Base-by-base conservation (phyloP, 2,888 invertebrate species). In the Trichopria drosophilae region DNA sequence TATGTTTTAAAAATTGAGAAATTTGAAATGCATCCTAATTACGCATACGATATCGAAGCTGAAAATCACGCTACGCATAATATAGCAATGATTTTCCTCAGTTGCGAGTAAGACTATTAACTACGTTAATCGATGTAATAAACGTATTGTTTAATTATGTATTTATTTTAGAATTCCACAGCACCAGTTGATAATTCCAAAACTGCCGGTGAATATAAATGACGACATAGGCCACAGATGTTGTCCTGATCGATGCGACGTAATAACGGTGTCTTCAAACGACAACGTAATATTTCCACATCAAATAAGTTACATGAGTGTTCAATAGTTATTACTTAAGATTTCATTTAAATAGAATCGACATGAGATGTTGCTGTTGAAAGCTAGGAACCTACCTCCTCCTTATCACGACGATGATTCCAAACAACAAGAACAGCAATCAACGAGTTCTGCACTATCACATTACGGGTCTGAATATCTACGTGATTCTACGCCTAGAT, bases 141-240 rank as follows among this genome's bases (percentile, higher is more conserved):
- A n/a, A n/a, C n/a, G n/a, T n/a, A n/a, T n/a, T n/a, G n/a, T n/a
- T n/a, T n/a, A n/a, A n/a, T n/a, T n/a, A n/a, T n/a, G n/a, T n/a
- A n/a, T n/a, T n/a, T n/a, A n/a, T n/a, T n/a, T n/a, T 24, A 65
- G 62, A 16, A 56, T 65, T 35, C 55, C 58, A 6, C n/a, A 22
- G 4, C 19, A 32, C 19, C 45, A 37, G 4, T 26, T 51, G 6
- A 22, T 34, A 1, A 19, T 61, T 41, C 64, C 65, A 12, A 55
- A 44, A 13, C 41, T 65, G 15, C 64, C 67, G 2, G 46, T 9
- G 9, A 41, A 56, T 5, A 10, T 34, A 4, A 59, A 53, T 41
- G 49, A 61, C 16, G 65, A 67, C 22, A 42, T 64, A 10, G 63
- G 53, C 13, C 67, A 67, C 24, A 18, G 58, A 40, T 67, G 67